A percentile compares a stretch with the other conserved stretches of the same genome.
phyloP scores from a whole-genome alignment of 2,888 invertebrate species.

The Acrocyrtus sp. region DNA sequence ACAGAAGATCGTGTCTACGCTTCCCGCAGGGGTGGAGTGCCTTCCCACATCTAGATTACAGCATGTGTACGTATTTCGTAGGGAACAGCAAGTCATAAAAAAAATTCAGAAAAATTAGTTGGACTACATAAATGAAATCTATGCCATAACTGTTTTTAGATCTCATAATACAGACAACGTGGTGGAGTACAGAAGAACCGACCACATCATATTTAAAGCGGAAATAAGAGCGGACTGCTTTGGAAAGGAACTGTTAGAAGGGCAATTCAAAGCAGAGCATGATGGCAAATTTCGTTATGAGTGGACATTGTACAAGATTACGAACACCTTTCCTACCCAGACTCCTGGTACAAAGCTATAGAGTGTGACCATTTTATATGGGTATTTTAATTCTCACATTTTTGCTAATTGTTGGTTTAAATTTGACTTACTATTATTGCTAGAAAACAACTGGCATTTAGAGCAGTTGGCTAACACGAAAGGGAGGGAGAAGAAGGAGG shows the following conservation, averaged over 20 bases:
- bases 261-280: neutral
- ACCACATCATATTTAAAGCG: conserved; percentile 12
- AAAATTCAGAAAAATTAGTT: neutral
- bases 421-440: neutral
- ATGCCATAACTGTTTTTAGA: neutral
- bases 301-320: conserved; percentile 12
- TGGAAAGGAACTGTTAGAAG: neutral
- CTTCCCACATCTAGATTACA: neutral
- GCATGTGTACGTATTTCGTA: conserved; percentile 12
- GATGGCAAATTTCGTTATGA: conserved; percentile 4
- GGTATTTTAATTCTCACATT: neutral
- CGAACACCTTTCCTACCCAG: conserved; percentile 2
- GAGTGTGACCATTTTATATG: neutral
- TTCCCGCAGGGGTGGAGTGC: neutral
- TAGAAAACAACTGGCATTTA: conserved; percentile 32
- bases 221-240: conserved; percentile 15
- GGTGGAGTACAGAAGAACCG: conserved; percentile 5
- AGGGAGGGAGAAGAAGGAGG: conserved; percentile 9
- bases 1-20: neutral
- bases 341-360: neutral
- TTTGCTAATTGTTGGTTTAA: neutral
- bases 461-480: neutral
- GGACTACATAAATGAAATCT: neutral
- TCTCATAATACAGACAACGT: neutral
- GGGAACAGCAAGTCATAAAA: neutral